Conservation (phyloP, 2,888 invertebrate genomes). For the Spatulosminthurus flaviceps region DNA sequence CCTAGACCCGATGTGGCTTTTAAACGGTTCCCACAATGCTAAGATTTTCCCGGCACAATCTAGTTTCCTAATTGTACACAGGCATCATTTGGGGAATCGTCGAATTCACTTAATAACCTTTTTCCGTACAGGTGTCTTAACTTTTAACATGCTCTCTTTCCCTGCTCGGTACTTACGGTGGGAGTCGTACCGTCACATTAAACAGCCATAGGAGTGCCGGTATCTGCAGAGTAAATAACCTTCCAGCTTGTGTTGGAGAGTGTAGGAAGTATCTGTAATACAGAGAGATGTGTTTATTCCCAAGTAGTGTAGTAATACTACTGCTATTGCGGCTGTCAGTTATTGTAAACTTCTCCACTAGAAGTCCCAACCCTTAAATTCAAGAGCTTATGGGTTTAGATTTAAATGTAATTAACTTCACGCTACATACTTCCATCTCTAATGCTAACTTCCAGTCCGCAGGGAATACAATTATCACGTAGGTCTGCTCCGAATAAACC, state of each 20-base stretch:
- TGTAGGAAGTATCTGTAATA: too few species aligned
- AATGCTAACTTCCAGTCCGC: not conserved
- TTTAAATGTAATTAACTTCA: slow-evolving; percentile 14
- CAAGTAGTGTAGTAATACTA: not conserved
- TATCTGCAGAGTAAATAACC: too few species aligned
- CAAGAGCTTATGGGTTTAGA: not conserved
- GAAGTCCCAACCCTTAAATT: not conserved
- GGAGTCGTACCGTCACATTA: not conserved
- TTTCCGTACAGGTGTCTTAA: slow-evolving; percentile 25
- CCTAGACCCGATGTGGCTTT: slow-evolving; percentile 31
- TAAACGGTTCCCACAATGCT: slow-evolving; percentile 36
- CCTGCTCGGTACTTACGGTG: not conserved
- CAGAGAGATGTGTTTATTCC: too few species aligned
- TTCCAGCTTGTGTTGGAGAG: too few species aligned
- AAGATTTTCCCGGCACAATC: slow-evolving; percentile 35
- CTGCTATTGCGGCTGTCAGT: not conserved
- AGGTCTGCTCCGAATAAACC: not conserved
- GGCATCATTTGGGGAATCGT: slow-evolving; percentile 27
- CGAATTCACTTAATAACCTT: slow-evolving; percentile 33
- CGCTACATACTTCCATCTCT: not conserved
- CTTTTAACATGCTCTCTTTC: not conserved
- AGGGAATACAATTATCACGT: slow-evolving; percentile 7
- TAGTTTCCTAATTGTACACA: slow-evolving; percentile 33
- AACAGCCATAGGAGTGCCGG: too few species aligned
- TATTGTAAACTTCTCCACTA: not conserved